Conservation (phyloP, 2,113 vertebrate species). For the Oxyura jamaicensis region DNA sequence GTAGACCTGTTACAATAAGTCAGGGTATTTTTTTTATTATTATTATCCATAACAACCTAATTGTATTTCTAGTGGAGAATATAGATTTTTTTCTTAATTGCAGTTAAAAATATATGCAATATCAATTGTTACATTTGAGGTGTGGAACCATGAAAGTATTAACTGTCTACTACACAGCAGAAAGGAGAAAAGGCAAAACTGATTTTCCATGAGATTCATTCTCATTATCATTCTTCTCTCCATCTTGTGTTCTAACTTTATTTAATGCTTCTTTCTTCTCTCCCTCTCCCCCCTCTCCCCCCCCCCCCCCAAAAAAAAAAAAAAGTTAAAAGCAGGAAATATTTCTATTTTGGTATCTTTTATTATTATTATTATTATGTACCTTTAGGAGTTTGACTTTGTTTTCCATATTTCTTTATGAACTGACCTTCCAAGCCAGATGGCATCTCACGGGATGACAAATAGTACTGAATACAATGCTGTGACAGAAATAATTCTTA, state of each 20-base stretch:
- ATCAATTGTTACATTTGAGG: background rate
- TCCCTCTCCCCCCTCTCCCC: no score
- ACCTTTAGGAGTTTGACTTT: background rate
- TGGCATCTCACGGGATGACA: background rate
- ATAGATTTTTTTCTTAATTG: background rate
- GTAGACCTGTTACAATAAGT: background rate
- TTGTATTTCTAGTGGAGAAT: background rate
- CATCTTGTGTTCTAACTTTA: background rate
- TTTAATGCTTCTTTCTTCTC: background rate
- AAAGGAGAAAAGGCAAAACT: background rate
- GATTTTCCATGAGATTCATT: background rate
- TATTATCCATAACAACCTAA: background rate
- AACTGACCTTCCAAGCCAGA: background rate
- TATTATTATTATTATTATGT: background rate
- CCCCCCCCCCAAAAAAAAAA: background rate
- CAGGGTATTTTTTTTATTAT: background rate
- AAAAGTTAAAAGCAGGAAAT: background rate
- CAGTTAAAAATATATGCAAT: background rate
- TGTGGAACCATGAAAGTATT: background rate
- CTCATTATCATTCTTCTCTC: background rate
- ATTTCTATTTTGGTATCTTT: background rate
- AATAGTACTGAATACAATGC: accelerated
- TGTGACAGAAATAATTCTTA: background rate
- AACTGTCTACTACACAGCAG: background rate
- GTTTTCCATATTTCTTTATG: background rate